Evolutionary conservation across 2,888 invertebrate genomes (phyloP).

Genomic region (Neria commutata): DNA sequence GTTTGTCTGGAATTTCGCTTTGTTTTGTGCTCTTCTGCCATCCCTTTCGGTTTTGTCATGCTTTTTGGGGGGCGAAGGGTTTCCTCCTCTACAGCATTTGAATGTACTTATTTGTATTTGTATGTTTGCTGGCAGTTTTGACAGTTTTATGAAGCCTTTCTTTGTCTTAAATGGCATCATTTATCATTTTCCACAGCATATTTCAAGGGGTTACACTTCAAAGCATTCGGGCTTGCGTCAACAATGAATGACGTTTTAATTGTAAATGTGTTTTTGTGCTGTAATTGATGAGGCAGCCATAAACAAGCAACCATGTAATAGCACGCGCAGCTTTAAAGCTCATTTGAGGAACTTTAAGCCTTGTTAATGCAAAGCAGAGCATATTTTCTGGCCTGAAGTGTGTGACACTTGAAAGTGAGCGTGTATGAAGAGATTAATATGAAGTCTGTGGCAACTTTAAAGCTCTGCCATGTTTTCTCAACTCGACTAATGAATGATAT

Average conservation of each 20-base stretch:
- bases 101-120: background rate
- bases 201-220: background rate
- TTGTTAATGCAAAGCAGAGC: too few species aligned
- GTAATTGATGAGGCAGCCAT: background rate
- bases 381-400: too few species aligned
- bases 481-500: too few species aligned
- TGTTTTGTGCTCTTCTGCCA: slow-evolving; percentile 1
- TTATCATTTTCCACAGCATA: slow-evolving; percentile 37
- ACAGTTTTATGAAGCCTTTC: slow-evolving; percentile 42
- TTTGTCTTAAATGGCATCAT: slow-evolving; percentile 41
- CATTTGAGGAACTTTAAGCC: too few species aligned
- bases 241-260: too few species aligned
- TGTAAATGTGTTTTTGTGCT: background rate
- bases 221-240: too few species aligned
- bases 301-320: too few species aligned
- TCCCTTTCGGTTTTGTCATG: slow-evolving; percentile 35
- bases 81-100: background rate
- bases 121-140: slow-evolving; percentile 40
- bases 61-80: slow-evolving; percentile 17
- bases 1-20: background rate
- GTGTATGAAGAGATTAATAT: too few species aligned
- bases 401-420: too few species aligned
- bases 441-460: too few species aligned
- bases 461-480: too few species aligned
- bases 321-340: background rate